Base-by-base conservation (phyloP, 2,113 vertebrate species). In the Leuciscus idus region DNA sequence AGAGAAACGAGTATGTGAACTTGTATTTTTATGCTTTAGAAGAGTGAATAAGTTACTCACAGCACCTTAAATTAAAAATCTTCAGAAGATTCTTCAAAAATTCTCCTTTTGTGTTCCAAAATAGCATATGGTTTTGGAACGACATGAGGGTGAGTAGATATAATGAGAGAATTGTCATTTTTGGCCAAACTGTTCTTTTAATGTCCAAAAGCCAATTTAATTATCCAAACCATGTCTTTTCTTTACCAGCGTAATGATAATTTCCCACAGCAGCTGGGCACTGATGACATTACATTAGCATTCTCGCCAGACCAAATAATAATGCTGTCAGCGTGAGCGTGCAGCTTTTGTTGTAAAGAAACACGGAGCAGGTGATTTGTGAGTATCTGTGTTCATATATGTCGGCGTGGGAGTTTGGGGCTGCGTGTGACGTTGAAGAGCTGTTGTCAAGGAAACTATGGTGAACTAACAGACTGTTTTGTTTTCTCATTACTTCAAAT, bases 401-500 rank as follows among this genome's bases (percentile, higher is more conserved):
- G 59, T 72, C 17, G 4, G 50, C 1, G 50, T 61, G 12, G 33
- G 33, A 28, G 87, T 88, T 46, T 52, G 85, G 30, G 39, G 6
- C 28, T 72, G 61, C 78, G 64, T 55, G 36, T 61, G 77, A 28
- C 10, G 36, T 43, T 11, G 68, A 72, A 43, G 68, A 43, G 84
- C 57, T 74, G 85, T 64, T 87, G 84, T 85, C 78, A 74, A 12
- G 80, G 85, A 82, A 85, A 89, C 90, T 78, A 87, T 64, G 84
- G 89, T 64, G 88, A 88, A 91, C 84, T 88, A 89, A 88, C 50
- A 74, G 85, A 61, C 81, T 88, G 85, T 91, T 91, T 90, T 91
- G 88, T 89, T 91, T 87, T 90, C 85, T 92, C 84, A 88, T 92
- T 91, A 89, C 81, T 86, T 76, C 64, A 48, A 87, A 89, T 89